Conservation (phyloP, 2,113 vertebrate genomes). For the Pachycephala philippinensis region DNA sequence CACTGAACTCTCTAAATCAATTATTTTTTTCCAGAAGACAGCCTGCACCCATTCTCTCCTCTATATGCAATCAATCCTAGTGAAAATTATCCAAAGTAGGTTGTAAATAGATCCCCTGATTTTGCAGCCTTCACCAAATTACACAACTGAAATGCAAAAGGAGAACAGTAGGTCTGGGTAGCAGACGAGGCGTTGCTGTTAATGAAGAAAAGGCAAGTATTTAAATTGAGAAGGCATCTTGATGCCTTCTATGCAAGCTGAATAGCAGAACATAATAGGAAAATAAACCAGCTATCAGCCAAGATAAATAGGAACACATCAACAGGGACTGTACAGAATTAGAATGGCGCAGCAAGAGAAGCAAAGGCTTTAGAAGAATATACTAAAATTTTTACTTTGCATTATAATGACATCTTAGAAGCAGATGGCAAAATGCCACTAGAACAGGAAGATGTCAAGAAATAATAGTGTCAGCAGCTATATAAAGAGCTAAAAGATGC, state of each 20-base stretch:
- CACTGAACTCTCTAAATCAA: not conserved
- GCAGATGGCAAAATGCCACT: conserved; percentile 57
- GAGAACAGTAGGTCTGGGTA: not conserved
- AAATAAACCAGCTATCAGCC: conserved; percentile 27
- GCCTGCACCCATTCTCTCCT: not conserved
- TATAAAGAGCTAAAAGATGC: conserved; percentile 42
- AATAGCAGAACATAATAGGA: conserved; percentile 1
- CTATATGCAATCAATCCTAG: not conserved
- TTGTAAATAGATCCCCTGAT: not conserved
- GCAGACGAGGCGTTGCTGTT: not conserved
- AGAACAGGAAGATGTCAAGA: conserved; percentile 36
- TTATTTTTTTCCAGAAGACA: not conserved
- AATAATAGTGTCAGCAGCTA: conserved; percentile 40
- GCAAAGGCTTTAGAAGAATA: conserved; percentile 14
- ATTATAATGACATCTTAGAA: conserved; percentile 46
- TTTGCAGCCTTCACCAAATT: not conserved
- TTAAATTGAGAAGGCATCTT: conserved; percentile 18
- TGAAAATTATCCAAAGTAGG: not conserved
- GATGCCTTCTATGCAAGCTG: not conserved
- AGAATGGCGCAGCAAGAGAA: not conserved
- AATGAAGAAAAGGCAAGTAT: conserved; percentile 39
- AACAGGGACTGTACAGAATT: not conserved
- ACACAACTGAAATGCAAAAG: not conserved
- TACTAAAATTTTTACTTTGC: conserved; percentile 31
- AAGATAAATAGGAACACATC: conserved; percentile 15